A percentile compares a stretch with the other conserved stretches of the same genome.
phyloP scores from a whole-genome alignment of 2,113 vertebrate genomes.

The Saimiri boliviensis region DNA sequence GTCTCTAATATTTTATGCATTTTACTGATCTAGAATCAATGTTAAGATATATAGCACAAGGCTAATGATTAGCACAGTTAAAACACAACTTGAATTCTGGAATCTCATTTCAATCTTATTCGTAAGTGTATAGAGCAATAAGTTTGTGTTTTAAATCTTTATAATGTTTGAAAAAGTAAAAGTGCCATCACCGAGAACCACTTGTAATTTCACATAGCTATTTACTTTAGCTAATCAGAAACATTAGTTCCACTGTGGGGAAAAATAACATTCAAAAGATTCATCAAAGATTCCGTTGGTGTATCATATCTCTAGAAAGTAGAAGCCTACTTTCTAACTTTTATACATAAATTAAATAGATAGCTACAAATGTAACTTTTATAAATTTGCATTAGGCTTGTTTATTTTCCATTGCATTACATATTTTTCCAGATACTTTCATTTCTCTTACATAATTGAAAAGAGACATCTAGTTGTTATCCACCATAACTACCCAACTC shows the following conservation, averaged over 20 bases:
- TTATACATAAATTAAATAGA: constrained; percentile 31
- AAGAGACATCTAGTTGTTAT: not conserved
- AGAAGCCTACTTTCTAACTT: constrained; percentile 27
- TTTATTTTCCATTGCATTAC: not conserved
- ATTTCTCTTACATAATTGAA: constrained; percentile 24
- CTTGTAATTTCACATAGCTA: constrained; percentile 16
- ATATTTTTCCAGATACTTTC: not conserved
- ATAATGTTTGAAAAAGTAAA: constrained; percentile 21
- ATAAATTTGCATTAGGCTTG: not conserved
- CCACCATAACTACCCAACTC: not conserved
- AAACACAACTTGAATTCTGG: not conserved
- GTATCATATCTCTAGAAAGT: not conserved
- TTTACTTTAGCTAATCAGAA: constrained; percentile 50
- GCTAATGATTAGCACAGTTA: not conserved
- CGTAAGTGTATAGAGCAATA: not conserved
- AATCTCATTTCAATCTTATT: not conserved
- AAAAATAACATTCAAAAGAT: constrained; percentile 46
- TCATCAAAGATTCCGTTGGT: not conserved
- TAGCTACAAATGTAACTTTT: not conserved
- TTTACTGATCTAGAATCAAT: not conserved
- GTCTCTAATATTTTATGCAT: not conserved
- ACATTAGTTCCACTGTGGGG: not conserved
- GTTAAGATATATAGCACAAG: not conserved
- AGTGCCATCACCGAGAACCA: not conserved
- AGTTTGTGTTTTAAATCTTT: constrained; percentile 20